Base-by-base conservation (phyloP, 37 sponge, comb jelly and placozoan genomes). In the Oscarella lobularis region DNA sequence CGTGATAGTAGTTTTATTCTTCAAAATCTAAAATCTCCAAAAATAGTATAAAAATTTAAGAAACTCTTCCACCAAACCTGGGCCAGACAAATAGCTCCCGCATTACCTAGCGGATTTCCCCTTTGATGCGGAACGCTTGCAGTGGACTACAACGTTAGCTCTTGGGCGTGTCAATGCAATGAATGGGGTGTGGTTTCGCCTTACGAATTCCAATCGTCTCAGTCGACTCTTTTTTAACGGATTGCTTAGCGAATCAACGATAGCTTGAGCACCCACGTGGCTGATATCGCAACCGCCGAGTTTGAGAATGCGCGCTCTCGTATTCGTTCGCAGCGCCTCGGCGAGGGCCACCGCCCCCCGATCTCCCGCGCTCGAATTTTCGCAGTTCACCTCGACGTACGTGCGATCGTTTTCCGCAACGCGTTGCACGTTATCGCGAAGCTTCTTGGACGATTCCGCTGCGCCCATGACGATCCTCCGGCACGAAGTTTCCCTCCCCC, bases 41-140 rank as follows among this genome's bases (percentile, higher is more conserved):
- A 75, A 75, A 31, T 39, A 6, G 14, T 3, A 36, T 74, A 35
- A 32, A 74, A 36, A 60, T n/a, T 39, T 36, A 75, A 34, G 2
- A 27, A 30, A 14, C 31, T 75, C 35, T 3, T 40, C 30, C 3
- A 2, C 66, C 88, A 81, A 38, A 88, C 89, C 48, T 37, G 31
- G 36, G 82, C 81, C n/a, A 88, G 76, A 3, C 36, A 36, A 27
- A 67, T 74, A 30, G 89, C 84, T 71, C 89, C 85, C 31, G 67
- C 66, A 38, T 88, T 74, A 36, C 89, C 85, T 6, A 88, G 33
- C 0, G 85, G 84, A 39, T 88, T 88, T n/a, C 84, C 89, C 20
- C 66, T 38, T 1, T 77, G 70, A 3, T 70, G 35, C 33, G 31
- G 27, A 29, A 35, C n/a, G 48, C 74, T 37, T 27, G 82, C 82